phyloP scores from a whole-genome alignment of 2,888 invertebrate species.

The Cataglyphis cursor region DNA sequence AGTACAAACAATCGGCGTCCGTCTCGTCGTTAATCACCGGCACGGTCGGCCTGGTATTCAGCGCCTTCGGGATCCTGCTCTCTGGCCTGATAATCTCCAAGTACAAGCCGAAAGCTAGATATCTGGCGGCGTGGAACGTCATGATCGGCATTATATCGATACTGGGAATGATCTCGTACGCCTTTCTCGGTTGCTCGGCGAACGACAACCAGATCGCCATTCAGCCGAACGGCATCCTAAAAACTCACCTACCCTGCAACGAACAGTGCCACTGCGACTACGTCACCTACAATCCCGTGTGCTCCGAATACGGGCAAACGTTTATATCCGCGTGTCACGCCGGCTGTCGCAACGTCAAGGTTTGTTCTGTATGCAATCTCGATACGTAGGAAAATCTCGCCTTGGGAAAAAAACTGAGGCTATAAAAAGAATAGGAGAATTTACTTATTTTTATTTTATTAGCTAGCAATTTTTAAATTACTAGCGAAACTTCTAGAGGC shows the following conservation, averaged over 20 bases:
- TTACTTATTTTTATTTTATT: no score
- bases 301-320: conserved; percentile 90
- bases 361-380: conserved; percentile 55
- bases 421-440: neutral
- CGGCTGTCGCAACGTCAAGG: conserved; percentile 89
- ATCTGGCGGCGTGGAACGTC: conserved; percentile 91
- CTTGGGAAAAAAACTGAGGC: neutral
- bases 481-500: neutral
- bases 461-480: neutral
- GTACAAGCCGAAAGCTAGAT: conserved; percentile 90
- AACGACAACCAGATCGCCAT: conserved; percentile 88
- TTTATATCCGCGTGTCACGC: conserved; percentile 94
- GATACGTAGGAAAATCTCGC: neutral
- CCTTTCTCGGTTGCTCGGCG: conserved; percentile 90
- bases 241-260: conserved; percentile 88
- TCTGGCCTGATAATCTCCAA: conserved; percentile 90
- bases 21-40: conserved; percentile 92
- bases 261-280: conserved; percentile 90
- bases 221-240: conserved; percentile 85
- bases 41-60: conserved; percentile 90
- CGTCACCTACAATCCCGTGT: conserved; percentile 92
- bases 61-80: conserved; percentile 90
- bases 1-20: conserved; percentile 92
- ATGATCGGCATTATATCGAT: conserved; percentile 90
- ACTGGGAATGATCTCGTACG: conserved; percentile 89